Base-by-base conservation (phyloP, 2,888 invertebrate genomes). In the Amphimallon solstitiale region DNA sequence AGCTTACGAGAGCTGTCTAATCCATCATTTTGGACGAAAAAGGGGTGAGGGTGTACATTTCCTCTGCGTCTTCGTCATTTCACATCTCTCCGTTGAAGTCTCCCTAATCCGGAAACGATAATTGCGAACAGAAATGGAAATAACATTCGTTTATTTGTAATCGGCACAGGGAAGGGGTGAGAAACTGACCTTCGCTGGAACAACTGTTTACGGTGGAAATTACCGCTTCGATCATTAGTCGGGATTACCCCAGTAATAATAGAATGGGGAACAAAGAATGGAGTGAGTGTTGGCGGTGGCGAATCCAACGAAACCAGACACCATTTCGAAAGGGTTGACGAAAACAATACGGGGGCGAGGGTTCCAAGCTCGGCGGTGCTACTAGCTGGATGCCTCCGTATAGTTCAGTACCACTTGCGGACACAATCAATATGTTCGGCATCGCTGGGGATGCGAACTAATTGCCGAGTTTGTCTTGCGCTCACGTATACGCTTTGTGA, bases 31-130 rank as follows among this genome's bases (percentile, higher is more conserved):
- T 74, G 72, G 52, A 56, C 60, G 71, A 73, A 72, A 75, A 77
- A 77, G 78, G 78, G 78, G n/a, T 76, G 71, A 70, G 71, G 70
- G 71, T 66, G 70, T 68, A 74, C 74, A 70, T 68, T 72, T 73
- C 73, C 68, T 68, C 52, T 67, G 62, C 65, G 65, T 70, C 69
- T 64, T 65, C 70, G 68, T 68, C 62, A 51, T 23, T 51, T 38
- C 29, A 37, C 51, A 29, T 29, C 37, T 40, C 62, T 49, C 43
- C 62, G 48, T 49, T 23, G 62, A 51, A 49, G 51, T 52, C 38
- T 66, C 77, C 78, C 77, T 77, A 78, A 79, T 78, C 78, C 79
- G 79, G 81, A 81, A 81, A 80, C 80, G 79, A 81, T 81, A 80
- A 81, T 81, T 80, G 80, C 75, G 75, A 79, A 77, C 79, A 80